A percentile compares a stretch with the other conserved stretches of the same genome.
Conservation (phyloP, 37 sponge, comb jelly and placozoan genomes). For the Spongilla lacustris region DNA sequence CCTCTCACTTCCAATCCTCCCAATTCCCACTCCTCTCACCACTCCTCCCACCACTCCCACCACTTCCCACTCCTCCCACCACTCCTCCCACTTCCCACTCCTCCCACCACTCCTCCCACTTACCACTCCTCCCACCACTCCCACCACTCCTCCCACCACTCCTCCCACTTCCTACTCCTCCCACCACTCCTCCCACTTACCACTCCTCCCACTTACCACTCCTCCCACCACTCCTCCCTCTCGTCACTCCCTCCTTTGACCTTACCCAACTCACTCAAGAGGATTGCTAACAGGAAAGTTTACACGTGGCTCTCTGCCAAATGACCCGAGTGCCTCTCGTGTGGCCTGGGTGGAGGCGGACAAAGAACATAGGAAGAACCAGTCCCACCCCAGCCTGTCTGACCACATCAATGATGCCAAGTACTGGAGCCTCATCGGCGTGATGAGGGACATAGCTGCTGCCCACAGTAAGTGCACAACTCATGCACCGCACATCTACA, state of each 20-base stretch:
- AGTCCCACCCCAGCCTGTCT: conserved; percentile 71
- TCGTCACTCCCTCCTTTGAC: too few species aligned
- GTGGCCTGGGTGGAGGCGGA: conserved; percentile 83
- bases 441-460: conserved; percentile 62
- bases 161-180: too few species aligned
- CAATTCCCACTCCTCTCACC: neutral
- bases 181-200: neutral
- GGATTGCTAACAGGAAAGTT: conserved; percentile 88
- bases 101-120: too few species aligned
- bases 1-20: neutral
- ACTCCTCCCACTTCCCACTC: too few species aligned
- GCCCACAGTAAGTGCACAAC: conserved; percentile 22
- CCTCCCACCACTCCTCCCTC: neutral
- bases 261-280: conserved; percentile 23
- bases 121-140: too few species aligned
- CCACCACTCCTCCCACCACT: too few species aligned
- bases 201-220: neutral
- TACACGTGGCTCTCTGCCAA: conserved; percentile 38
- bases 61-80: too few species aligned
- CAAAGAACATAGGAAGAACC: conserved; percentile 37
- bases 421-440: conserved; percentile 72
- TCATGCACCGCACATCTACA: too few species aligned
- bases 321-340: conserved; percentile 49
- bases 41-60: too few species aligned
- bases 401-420: conserved; percentile 52